Conservation (phyloP, 1,140 invertebrate species). For the Acromyrmex echinatior region DNA sequence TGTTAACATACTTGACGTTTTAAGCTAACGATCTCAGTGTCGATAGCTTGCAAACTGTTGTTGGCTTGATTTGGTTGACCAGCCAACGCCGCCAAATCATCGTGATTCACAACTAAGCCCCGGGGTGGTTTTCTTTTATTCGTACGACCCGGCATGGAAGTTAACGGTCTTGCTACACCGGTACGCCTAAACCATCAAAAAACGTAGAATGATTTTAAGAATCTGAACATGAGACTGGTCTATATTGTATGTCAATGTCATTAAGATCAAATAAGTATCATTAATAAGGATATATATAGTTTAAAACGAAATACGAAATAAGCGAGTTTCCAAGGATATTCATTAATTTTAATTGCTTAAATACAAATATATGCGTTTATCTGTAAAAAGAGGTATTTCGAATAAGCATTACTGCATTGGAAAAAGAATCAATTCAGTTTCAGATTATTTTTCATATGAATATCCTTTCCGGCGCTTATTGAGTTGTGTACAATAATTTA, state of each 20-base stretch:
- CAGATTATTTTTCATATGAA: constrained; percentile 52
- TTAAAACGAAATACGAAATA: constrained; percentile 14
- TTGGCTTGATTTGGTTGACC: constrained; percentile 91
- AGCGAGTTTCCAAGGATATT: constrained; percentile 48
- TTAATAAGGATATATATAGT: background rate
- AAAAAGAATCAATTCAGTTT: background rate
- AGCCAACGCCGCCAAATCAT: constrained; percentile 96
- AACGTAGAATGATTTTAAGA: constrained; percentile 42
- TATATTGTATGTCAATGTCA: constrained; percentile 38
- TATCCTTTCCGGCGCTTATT: constrained; percentile 55
- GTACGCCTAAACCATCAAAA: constrained; percentile 83
- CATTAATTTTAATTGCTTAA: constrained; percentile 30
- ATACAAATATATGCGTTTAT: background rate
- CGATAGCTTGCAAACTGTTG: constrained; percentile 95
- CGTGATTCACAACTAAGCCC: constrained; percentile 98
- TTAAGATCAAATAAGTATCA: constrained; percentile 16
- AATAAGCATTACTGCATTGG: background rate
- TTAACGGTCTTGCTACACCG: constrained; percentile 85
- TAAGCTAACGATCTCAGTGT: constrained; percentile 96
- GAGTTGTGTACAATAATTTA: constrained; percentile 30
- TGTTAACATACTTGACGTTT: constrained; percentile 95
- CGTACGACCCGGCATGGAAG: constrained; percentile 89
- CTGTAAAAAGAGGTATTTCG: background rate
- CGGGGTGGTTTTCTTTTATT: constrained; percentile 97
- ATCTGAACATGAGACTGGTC: constrained; percentile 41